Percentiles rank a stretch among this genome's conserved stretches.
Evolutionary conservation across 2,113 vertebrate genomes (phyloP).

Genomic region (Pao palembangensis): DNA sequence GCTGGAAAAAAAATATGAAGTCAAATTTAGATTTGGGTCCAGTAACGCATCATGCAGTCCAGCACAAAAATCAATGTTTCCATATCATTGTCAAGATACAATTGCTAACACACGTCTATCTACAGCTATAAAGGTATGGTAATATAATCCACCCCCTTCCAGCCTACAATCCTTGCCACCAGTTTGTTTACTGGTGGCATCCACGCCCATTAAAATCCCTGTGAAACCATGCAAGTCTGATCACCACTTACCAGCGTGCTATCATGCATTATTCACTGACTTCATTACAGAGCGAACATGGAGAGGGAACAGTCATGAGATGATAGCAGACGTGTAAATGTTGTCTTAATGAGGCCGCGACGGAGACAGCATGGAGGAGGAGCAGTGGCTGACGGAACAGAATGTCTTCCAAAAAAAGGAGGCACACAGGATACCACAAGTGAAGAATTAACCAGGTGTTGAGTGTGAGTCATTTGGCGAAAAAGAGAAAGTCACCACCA

Average conservation of each 20-base stretch:
- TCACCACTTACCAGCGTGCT: conserved; percentile 56
- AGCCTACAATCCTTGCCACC: conserved; percentile 9
- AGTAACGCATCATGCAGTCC: background rate
- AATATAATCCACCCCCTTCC: background rate
- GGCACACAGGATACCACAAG: conserved; percentile 26
- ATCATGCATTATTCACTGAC: conserved; percentile 66
- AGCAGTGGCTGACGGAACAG: background rate
- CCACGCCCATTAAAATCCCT: conserved; percentile 56
- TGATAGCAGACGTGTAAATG: conserved; percentile 61
- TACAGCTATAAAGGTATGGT: background rate
- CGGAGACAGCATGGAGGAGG: conserved; percentile 36
- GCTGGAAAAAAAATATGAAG: conserved; percentile 37
- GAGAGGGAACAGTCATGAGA: conserved; percentile 39
- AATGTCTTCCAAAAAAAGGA: conserved; percentile 1
- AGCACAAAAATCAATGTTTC: background rate
- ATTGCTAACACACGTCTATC: background rate
- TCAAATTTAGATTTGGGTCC: conserved; percentile 1
- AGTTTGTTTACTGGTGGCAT: conserved; percentile 60
- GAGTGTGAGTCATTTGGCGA: conserved; percentile 15
- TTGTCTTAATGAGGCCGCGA: conserved; percentile 69
- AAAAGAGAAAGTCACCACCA: conserved; percentile 39
- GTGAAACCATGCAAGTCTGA: conserved; percentile 48
- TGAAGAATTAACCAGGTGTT: conserved; percentile 34
- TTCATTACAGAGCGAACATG: conserved; percentile 39
- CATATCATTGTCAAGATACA: no score